Base-by-base conservation (phyloP, 2,113 vertebrate genomes). In the Cottus gobio region DNA sequence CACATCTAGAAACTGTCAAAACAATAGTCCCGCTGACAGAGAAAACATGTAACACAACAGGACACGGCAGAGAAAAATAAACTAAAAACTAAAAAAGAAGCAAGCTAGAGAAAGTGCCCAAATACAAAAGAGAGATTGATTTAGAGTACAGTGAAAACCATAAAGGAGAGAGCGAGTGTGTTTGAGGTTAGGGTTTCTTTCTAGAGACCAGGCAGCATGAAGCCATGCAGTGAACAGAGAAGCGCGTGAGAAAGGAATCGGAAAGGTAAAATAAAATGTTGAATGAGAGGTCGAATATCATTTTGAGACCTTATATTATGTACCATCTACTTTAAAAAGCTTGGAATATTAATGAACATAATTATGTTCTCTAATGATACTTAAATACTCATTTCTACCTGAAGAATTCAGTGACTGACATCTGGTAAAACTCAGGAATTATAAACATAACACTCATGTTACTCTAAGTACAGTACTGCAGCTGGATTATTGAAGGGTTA, bases 201-300 rank as follows among this genome's bases (percentile, higher is more conserved):
- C 22, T 52, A 46, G 34, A 37, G 39, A 77, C 50, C 75, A 54
- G 75, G 80, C 73, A 84, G 82, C 74, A 80, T 87, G 78, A 89
- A 88, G 83, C 88, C 82, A 91, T 87, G 90, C 84, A 82, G 80
- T 65, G 73, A 69, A 58, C 24, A 65, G 62, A 74, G 30, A 54
- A 31, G 71, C 65, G 11, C n/a, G n/a, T 31, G n/a, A 77, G 37
- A 37, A 10, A 50, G 79, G 52, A 73, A 67, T 20, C 30, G 5
- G 30, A 20, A 30, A 64, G 54, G 69, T 13, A 8, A 11, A 46
- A 50, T 8, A 5, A 50, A 22, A 30, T n/a, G 39, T 66, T 11
- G 18, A 30, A 72, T 58, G 56, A 77, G 56, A 67, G 62, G 11
- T 64, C 68, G 20, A 28, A n/a, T 54, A 22, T 5, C 4, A 37